Base-by-base conservation (phyloP, 2,113 vertebrate genomes). In the Notarius quadriscutis region DNA sequence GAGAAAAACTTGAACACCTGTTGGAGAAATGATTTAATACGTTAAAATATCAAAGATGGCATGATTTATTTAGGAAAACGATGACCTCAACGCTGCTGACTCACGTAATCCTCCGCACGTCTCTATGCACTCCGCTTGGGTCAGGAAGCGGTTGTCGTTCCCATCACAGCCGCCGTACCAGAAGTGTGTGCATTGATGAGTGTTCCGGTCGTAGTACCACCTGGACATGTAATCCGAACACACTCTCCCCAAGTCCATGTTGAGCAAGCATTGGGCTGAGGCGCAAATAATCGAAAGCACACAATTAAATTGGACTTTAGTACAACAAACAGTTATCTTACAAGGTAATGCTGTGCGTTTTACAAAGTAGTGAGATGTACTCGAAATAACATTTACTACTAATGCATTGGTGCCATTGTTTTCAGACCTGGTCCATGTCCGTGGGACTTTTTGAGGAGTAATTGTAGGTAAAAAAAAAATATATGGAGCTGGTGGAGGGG, bases 121-220 rank as follows among this genome's bases (percentile, higher is more conserved):
- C 88, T 41, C 89, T 20, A 94, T 89, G 90, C 95, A 96, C 72
- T 95, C 92, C 1, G 81, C 71, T 85, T 93, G 91, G 11, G 89
- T 90, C 55, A 75, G 86, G 87, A 94, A 94, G 75, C 91, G 92
- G 86, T 96, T 96, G 79, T 89, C 88, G 86, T 96, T 96, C 1
- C 95, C 94, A 7, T 86, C 90, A 41, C 95, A 96, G 20, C 95
- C 93, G 20, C 95, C 93, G 7, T 90, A 95, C 94, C 94, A 96
- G 93, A 96, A 95, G 22, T 84, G 88, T 2, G 83, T 69, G 90
- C 95, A 96, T 92, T 91, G 92, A 90, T 75, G 89, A 62, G 91
- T 1, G 77, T 30, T 63, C 83, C 48, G 80, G 86, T 95, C 93
- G 93, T 93, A 95, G 92, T 92, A 94, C 95, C 94, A 96, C 7